phyloP scores from a whole-genome alignment of 2,797 vertebrate species.

The Poeciliopsis paucimaculata region DNA sequence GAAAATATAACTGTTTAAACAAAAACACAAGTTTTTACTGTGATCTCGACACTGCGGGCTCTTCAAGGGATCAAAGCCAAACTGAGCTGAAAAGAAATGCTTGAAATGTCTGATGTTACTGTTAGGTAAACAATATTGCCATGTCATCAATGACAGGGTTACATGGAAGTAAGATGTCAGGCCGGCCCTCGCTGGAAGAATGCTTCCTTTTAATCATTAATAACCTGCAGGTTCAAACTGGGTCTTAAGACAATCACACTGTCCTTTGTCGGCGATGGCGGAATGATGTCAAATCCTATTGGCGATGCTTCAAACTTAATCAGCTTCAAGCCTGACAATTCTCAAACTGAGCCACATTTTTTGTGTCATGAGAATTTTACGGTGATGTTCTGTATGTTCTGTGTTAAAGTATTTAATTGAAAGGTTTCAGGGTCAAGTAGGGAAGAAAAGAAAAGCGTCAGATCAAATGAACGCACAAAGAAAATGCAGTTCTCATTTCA shows the following conservation, averaged over 20 bases:
- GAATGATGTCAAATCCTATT: constrained; percentile 31
- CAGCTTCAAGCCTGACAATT: background rate
- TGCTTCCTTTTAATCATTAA: constrained; percentile 71
- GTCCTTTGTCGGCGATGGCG: constrained; percentile 34
- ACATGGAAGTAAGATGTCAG: constrained; percentile 50
- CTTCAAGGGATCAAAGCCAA: background rate
- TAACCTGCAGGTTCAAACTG: constrained; percentile 39
- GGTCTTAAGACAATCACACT: constrained; percentile 38
- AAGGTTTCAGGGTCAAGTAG: background rate
- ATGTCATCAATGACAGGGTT: constrained; percentile 35
- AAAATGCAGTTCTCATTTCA: background rate
- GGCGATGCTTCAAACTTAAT: constrained; percentile 22
- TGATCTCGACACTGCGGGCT: background rate
- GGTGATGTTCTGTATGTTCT: background rate
- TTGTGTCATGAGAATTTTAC: background rate
- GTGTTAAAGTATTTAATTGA: background rate
- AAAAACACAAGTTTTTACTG: background rate
- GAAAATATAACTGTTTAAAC: background rate
- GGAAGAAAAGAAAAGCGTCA: background rate
- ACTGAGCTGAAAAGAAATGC: background rate
- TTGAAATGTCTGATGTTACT: constrained; percentile 9
- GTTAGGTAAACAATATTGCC: constrained; percentile 23
- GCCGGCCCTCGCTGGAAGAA: constrained; percentile 45
- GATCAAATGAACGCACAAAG: background rate
- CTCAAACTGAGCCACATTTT: constrained; percentile 13